These are phyloP conservation scores for Nysson spinosus DNA, from an alignment of 2,888 invertebrate species.

Conservation along the genomic window DNA sequence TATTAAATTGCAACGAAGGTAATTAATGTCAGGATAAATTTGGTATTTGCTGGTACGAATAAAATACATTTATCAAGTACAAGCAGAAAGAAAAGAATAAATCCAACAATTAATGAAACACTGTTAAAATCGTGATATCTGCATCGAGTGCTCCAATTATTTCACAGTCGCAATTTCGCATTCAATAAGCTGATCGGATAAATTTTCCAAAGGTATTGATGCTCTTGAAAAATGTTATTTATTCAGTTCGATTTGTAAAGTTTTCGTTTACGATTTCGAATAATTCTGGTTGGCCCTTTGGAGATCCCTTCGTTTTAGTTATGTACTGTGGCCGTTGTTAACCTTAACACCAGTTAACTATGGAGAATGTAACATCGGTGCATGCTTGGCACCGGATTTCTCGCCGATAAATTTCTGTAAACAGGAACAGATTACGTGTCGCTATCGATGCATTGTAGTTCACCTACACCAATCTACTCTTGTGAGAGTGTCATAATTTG, in stretches of 20 bases:
- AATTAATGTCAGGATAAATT: no score
- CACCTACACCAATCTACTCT: constrained; percentile 39
- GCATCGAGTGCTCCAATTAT: no score
- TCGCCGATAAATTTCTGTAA: constrained; percentile 56
- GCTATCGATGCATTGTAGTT: constrained; percentile 51
- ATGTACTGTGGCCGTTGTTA: constrained; percentile 9
- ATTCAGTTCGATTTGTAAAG: background rate
- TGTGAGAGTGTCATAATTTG: constrained; percentile 33
- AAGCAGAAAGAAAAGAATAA: no score
- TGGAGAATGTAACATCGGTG: constrained; percentile 24
- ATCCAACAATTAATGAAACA: no score
- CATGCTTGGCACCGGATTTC: constrained; percentile 56
- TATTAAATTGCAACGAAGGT: no score
- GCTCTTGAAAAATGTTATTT: no score
- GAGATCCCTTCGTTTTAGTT: constrained; percentile 28
- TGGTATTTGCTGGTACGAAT: no score
- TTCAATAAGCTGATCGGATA: no score
- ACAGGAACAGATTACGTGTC: constrained; percentile 55
- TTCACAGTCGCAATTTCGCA: no score
- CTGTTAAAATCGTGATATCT: no score
- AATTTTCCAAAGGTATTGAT: no score
- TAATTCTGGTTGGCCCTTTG: background rate
- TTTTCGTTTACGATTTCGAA: background rate
- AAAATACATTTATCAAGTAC: no score
- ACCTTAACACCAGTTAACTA: constrained; percentile 38